These are phyloP conservation scores for Xerus rutilus DNA, from an alignment of 2,797 vertebrate species.

Conservation along the genomic window DNA sequence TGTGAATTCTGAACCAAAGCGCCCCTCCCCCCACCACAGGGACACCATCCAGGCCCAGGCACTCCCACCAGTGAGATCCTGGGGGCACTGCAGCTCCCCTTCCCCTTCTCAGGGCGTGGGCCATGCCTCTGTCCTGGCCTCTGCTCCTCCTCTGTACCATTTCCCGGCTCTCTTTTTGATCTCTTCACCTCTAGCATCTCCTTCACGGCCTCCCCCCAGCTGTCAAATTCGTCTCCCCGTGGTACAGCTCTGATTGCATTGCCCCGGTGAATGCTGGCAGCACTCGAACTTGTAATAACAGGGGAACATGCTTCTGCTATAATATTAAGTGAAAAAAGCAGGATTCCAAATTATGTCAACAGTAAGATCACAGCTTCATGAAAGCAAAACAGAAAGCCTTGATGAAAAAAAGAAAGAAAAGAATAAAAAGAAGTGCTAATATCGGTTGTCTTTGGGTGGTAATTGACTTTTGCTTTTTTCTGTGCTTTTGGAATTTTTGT, in stretches of 20 bases:
- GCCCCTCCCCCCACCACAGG: not conserved
- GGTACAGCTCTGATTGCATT: not conserved
- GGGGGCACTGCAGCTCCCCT: no score
- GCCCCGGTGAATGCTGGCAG: constrained; percentile 2
- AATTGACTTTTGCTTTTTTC: not conserved
- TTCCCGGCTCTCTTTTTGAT: not conserved
- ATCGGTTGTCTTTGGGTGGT: not conserved
- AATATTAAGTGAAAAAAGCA: constrained; percentile 10
- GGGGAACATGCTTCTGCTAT: not conserved
- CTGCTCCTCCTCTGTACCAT: not conserved
- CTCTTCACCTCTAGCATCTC: not conserved
- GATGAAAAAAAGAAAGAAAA: not conserved
- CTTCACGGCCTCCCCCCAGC: not conserved
- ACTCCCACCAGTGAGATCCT: not conserved
- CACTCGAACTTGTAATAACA: not conserved
- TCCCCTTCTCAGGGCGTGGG: not conserved
- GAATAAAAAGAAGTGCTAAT: not conserved
- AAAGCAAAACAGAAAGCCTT: constrained; percentile 32
- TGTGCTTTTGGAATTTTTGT: constrained; percentile 47
- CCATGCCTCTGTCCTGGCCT: not conserved
- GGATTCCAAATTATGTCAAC: constrained; percentile 16
- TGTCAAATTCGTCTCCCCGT: not conserved
- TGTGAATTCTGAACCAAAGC: not conserved
- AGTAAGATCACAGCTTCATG: constrained; percentile 15
- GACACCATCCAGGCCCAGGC: not conserved